Percentiles rank a stretch among this genome's conserved stretches.
Evolutionary conservation across 2,113 vertebrate species (phyloP).

Genomic region (Cephalopterus ornatus): DNA sequence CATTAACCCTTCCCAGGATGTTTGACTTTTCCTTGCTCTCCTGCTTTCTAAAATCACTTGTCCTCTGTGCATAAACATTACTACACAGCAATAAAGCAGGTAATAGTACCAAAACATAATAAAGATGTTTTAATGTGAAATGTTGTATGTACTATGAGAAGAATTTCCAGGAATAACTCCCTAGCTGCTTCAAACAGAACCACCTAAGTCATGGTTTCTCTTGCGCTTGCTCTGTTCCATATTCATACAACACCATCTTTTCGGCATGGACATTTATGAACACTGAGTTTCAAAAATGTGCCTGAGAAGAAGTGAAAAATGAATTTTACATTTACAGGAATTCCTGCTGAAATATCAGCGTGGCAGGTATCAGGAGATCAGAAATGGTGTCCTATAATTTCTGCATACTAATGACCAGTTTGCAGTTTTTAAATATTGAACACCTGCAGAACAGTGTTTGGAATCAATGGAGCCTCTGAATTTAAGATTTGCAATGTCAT

Average conservation of each 20-base stretch:
- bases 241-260: background rate
- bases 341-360: background rate
- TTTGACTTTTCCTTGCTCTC: background rate
- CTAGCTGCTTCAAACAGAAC: background rate
- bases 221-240: background rate
- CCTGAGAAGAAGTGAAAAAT: background rate
- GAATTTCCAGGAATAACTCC: background rate
- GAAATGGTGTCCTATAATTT: background rate
- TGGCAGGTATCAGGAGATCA: background rate
- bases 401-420: background rate
- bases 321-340: background rate
- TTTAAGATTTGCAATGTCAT: background rate
- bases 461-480: background rate
- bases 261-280: background rate
- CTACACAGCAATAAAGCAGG: background rate
- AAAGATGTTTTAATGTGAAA: background rate
- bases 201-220: background rate
- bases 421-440: background rate
- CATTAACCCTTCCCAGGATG: background rate
- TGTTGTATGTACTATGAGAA: background rate
- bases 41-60: background rate
- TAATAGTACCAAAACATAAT: background rate
- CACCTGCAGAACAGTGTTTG: background rate
- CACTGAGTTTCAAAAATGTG: background rate
- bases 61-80: background rate